Conservation (phyloP, 2,113 vertebrate genomes). For the Odobenus rosmarus region DNA sequence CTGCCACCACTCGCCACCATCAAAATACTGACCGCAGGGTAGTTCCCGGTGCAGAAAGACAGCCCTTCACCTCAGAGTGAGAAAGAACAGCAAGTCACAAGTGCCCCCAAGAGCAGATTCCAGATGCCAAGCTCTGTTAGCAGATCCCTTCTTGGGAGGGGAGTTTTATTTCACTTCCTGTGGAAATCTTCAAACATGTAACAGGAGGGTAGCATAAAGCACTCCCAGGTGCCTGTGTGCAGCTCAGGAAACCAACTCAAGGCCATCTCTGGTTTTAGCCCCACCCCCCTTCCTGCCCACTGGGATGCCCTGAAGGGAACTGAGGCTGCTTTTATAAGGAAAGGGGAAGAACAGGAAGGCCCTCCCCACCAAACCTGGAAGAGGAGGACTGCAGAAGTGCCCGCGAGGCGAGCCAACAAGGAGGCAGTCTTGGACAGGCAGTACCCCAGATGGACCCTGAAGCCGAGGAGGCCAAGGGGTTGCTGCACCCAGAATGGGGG, state of each 20-base stretch:
- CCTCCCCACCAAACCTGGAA: neutral
- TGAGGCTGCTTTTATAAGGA: neutral
- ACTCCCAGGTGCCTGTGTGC: neutral
- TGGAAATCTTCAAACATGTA: neutral
- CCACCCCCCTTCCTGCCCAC: neutral
- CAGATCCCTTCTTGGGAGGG: neutral
- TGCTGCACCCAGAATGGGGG: neutral
- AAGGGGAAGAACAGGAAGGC: neutral
- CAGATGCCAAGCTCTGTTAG: neutral
- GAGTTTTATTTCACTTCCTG: neutral
- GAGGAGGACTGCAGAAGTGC: neutral
- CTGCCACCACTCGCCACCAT: neutral
- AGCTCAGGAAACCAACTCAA: neutral
- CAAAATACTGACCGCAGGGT: neutral
- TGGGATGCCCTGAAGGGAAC: neutral
- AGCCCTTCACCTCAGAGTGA: neutral
- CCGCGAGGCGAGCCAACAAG: accelerated
- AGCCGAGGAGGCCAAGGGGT: neutral
- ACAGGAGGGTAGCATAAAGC: neutral
- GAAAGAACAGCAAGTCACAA: neutral
- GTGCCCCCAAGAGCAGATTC: neutral
- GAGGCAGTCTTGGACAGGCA: neutral
- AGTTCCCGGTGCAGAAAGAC: neutral
- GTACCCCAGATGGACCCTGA: neutral
- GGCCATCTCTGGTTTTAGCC: neutral